A percentile compares a stretch with the other conserved stretches of the same genome.
phyloP scores from a whole-genome alignment of 1,140 invertebrate genomes.

The Caenorhabditis brenneri region DNA sequence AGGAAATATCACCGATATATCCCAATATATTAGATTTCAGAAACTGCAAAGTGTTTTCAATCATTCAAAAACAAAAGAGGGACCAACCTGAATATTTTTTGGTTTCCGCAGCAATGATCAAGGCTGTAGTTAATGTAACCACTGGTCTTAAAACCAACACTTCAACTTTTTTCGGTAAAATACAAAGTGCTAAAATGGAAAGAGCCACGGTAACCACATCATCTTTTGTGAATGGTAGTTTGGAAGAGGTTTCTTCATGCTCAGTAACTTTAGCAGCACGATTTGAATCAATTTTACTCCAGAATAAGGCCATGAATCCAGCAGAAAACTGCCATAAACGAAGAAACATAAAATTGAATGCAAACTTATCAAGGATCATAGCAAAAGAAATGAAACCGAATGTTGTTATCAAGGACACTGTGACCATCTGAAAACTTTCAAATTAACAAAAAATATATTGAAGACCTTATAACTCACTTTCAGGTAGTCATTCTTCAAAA shows the following conservation, averaged over 20 bases:
- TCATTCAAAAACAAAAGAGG: not conserved
- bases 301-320: constrained; percentile 23
- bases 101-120: not conserved
- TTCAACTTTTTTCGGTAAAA: not conserved
- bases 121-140: not conserved
- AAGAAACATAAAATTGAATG: constrained; percentile 32
- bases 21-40: not conserved
- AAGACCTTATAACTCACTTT: not conserved
- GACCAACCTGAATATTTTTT: not conserved
- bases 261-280: not conserved
- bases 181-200: not conserved
- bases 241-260: not conserved
- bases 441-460: not conserved
- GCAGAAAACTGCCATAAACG: constrained; percentile 41
- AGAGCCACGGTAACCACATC: not conserved
- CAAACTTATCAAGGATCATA: constrained; percentile 3
- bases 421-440: not conserved
- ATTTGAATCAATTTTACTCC: not conserved
- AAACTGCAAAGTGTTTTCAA: not conserved
- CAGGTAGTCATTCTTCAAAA: not conserved
- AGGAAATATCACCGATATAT: constrained; percentile 47
- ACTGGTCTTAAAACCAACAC: constrained; percentile 4
- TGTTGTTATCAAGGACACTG: not conserved
- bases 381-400: not conserved
- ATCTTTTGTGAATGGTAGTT: not conserved